Base-by-base conservation (phyloP, 2,888 invertebrate genomes). In the Harpalus rufipes region DNA sequence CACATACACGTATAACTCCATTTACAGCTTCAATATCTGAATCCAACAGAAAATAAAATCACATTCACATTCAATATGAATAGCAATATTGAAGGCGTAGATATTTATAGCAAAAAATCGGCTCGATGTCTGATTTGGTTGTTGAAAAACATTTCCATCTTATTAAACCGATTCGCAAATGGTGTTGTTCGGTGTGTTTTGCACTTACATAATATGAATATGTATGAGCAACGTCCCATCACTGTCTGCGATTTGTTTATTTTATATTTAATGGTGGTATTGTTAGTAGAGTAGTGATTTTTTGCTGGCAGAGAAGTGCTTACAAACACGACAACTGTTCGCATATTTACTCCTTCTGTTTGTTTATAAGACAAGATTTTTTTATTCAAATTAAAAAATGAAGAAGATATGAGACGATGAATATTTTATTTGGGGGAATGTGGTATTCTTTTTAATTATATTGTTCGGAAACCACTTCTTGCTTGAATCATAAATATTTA, bases 221-320 rank as follows among this genome's bases (percentile, higher is more conserved):
- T 68, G 68, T 39, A 68, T 68, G 39, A 68, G 68, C 68, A 10
- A 32, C 68, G 7, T 68, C 68, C 32, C 68, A 41, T 39, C 68
- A 39, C 68, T 68, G 68, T 32, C 68, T 68, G 7, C 5, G 68
- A 68, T 68, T 68, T 68, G 68, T 68, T 68, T 68, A 68, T 68
- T 68, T 68, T 68, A 68, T 14, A 68, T 68, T 68, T 68, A 68
- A 68, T 68, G 68, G 39, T 68, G n/a, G 68, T 32, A 68, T 68
- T 68, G 68, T 68, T 68, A 68, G 39, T 68, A 39, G 68, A 68
- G 68, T 68, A 68, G 25, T 25, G 32, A 68, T 68, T 68, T 68
- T 68, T 68, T 68, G 68, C 32, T 68, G 32, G 39, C 68, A 25
- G 25, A 12, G n/a, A 68, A 68, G 68, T 68, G 68, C 63, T 63